These are phyloP conservation scores for Drosophila sulfurigaster DNA, from an alignment of 1,140 invertebrate species.

Conservation along the genomic window DNA sequence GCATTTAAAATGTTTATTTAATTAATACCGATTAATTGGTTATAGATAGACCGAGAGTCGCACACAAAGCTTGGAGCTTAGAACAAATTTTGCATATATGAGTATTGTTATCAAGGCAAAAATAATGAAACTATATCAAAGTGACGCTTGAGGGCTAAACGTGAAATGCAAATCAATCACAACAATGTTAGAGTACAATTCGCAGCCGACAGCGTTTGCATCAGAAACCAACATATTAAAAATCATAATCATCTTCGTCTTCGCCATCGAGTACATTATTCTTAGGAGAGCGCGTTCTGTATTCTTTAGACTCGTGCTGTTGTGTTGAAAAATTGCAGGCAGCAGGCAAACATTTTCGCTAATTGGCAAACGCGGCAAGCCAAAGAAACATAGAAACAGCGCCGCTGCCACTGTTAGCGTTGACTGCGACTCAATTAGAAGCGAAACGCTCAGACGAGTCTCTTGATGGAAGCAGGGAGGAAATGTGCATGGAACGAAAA, in stretches of 20 bases:
- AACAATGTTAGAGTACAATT: background rate
- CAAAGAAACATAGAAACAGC: conserved; percentile 28
- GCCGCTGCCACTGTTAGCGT: conserved; percentile 6
- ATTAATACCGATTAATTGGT: conserved; percentile 71
- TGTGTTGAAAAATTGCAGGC: conserved; percentile 36
- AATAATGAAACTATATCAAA: too few relatives aligned
- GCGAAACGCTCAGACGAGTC: conserved; percentile 42
- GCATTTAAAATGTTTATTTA: conserved; percentile 73
- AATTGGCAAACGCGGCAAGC: conserved; percentile 47
- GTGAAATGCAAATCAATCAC: conserved; percentile 71
- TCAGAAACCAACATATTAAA: conserved; percentile 6
- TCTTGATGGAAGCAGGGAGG: conserved; percentile 4
- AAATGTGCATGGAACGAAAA: background rate
- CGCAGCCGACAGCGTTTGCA: background rate
- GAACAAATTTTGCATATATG: conserved; percentile 39
- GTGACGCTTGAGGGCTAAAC: conserved; percentile 40
- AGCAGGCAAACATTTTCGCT: conserved; percentile 51
- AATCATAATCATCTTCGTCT: conserved; percentile 16
- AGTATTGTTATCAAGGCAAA: conserved; percentile 23
- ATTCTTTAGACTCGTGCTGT: conserved; percentile 24
- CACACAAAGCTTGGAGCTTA: conserved; percentile 10
- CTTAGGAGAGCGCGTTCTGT: conserved; percentile 8
- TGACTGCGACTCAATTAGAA: conserved; percentile 68
- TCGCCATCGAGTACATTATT: conserved; percentile 2
- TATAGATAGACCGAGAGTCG: conserved; percentile 12